Conservation (phyloP, 1,140 invertebrate genomes). For the Diorhabda elongata region DNA sequence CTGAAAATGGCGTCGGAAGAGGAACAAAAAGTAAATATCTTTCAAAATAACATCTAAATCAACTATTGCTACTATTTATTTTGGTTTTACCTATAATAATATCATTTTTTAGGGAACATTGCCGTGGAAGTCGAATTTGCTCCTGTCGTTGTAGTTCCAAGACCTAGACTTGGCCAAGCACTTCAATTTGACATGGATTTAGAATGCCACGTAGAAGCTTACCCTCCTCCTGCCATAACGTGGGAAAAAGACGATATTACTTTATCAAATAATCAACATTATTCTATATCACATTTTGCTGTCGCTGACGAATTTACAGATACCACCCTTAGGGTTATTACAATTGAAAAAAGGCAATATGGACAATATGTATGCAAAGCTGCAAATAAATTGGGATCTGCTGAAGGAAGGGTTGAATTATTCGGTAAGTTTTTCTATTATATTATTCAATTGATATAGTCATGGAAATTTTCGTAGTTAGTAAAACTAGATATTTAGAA, state of each 20-base stretch:
- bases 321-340: slow-evolving; percentile 77
- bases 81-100: no score
- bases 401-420: slow-evolving; percentile 72
- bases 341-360: slow-evolving; percentile 86
- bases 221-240: slow-evolving; percentile 80
- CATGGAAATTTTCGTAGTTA: no score
- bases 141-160: slow-evolving; percentile 77
- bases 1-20: slow-evolving; percentile 84
- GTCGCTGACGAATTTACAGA: slow-evolving; percentile 87
- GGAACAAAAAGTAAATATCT: slow-evolving; percentile 62
- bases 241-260: slow-evolving; percentile 82
- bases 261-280: slow-evolving; percentile 82
- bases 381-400: slow-evolving; percentile 79
- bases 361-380: slow-evolving; percentile 83
- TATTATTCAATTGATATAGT: no score
- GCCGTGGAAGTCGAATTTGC: slow-evolving; percentile 86
- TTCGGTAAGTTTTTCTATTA: slow-evolving; percentile 62
- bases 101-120: slow-evolving; percentile 57
- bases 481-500: no score
- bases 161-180: slow-evolving; percentile 78
- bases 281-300: slow-evolving; percentile 80
- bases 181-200: slow-evolving; percentile 89
- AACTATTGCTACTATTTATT: no score
- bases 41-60: not conserved
- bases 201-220: slow-evolving; percentile 88